Evolutionary conservation across 2,797 vertebrate genomes (phyloP).

Genomic region (Hemibagrus guttatus): DNA sequence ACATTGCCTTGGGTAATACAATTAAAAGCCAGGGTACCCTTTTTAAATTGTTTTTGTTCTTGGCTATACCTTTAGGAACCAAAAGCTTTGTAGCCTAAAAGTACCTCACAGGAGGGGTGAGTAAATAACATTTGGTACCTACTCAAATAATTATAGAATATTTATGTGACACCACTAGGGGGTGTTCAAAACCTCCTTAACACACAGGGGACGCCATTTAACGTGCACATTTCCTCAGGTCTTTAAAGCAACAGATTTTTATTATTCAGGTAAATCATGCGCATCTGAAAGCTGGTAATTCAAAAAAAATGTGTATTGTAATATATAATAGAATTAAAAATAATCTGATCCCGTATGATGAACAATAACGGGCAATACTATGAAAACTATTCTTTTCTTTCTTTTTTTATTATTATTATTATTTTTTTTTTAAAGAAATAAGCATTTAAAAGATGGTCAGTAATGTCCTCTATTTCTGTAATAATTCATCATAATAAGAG

Average conservation of each 20-base stretch:
- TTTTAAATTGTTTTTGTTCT: neutral
- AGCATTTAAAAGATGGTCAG: neutral
- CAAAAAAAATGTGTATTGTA: neutral
- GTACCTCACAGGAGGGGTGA: neutral
- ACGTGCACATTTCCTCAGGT: neutral
- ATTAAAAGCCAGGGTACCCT: neutral
- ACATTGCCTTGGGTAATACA: neutral
- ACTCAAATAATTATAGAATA: neutral
- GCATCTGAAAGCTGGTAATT: neutral
- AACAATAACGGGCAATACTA: neutral
- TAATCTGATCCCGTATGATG: too few species aligned
- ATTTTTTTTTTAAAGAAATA: neutral
- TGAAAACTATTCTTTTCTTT: too few species aligned
- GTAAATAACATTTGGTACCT: neutral
- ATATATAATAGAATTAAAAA: neutral
- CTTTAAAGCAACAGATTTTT: neutral
- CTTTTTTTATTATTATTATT: too few species aligned
- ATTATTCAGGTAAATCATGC: neutral
- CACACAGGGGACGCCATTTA: constrained; percentile 20
- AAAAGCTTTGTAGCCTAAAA: neutral
- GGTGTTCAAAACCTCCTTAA: constrained; percentile 5
- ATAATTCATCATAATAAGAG: neutral
- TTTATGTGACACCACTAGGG: constrained; percentile 25
- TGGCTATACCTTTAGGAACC: neutral
- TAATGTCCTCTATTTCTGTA: neutral